Conservation (phyloP, 2,888 invertebrate species). For the Deilephila porcellus region DNA sequence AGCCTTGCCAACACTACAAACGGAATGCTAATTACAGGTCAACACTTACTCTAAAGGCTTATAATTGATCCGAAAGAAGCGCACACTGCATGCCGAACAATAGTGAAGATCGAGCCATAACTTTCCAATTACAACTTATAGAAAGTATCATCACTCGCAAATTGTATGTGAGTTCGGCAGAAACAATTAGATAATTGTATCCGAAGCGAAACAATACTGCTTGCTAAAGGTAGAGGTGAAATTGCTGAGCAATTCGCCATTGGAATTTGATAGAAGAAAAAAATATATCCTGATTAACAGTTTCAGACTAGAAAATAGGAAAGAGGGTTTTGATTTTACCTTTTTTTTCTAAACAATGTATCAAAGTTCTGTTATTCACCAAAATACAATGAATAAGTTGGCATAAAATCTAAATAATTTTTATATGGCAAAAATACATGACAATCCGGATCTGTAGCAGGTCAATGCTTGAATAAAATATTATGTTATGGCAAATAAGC, state of each 20-base stretch:
- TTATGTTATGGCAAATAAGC: slow-evolving; percentile 31
- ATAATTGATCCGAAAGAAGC: slow-evolving; percentile 61
- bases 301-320: not conserved
- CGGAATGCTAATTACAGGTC: slow-evolving; percentile 66
- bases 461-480: slow-evolving; percentile 38
- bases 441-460: slow-evolving; percentile 20
- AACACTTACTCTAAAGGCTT: slow-evolving; percentile 56
- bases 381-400: not conserved
- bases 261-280: not conserved
- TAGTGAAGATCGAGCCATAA: slow-evolving; percentile 35
- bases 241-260: not conserved
- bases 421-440: not conserved
- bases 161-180: slow-evolving; percentile 7
- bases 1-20: slow-evolving; percentile 58
- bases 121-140: slow-evolving; percentile 29
- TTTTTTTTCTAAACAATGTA: not conserved
- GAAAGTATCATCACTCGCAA: slow-evolving; percentile 9
- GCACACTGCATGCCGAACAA: slow-evolving; percentile 27
- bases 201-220: not conserved
- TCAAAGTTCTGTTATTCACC: not conserved
- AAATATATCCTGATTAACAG: not conserved
- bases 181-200: slow-evolving; percentile 9
- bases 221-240: not conserved
- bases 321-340: not conserved
- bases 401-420: not conserved